phyloP scores from a whole-genome alignment of 2,797 vertebrate genomes.

The Falco rusticolus region DNA sequence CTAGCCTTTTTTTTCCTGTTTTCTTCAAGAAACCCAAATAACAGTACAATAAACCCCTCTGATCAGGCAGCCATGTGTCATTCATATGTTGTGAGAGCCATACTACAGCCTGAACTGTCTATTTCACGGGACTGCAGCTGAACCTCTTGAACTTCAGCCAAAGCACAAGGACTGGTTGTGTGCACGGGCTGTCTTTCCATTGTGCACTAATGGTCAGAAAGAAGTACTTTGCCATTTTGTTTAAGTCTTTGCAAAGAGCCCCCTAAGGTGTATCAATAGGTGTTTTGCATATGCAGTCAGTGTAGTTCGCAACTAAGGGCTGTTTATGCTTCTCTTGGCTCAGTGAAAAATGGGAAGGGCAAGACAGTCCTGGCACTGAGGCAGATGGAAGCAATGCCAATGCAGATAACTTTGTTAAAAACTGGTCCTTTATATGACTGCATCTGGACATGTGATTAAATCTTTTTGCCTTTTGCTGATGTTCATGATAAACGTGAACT shows the following conservation, averaged over 20 bases:
- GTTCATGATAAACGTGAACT: not conserved
- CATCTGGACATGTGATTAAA: not conserved
- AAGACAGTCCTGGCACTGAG: not conserved
- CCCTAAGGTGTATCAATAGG: not conserved
- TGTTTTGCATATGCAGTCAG: not conserved
- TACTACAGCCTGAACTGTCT: not conserved
- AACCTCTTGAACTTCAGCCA: not conserved
- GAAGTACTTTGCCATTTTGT: not conserved
- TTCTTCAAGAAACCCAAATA: not conserved
- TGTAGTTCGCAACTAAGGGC: not conserved
- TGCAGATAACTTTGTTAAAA: slow-evolving; percentile 20
- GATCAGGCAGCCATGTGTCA: not conserved
- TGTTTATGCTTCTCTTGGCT: slow-evolving; percentile 11
- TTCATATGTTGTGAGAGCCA: rapidly evolving
- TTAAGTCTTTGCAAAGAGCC: not conserved
- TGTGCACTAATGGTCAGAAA: not conserved
- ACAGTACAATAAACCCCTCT: not conserved
- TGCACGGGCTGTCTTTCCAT: not conserved
- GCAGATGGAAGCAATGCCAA: slow-evolving; percentile 2
- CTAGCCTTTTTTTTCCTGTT: not conserved
- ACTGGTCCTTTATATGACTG: slow-evolving; percentile 3
- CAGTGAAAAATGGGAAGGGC: slow-evolving; percentile 1
- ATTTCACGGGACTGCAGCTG: not conserved
- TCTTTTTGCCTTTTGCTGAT: not conserved
- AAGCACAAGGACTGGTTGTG: not conserved